These are phyloP conservation scores for Mandrillus leucophaeus DNA, from an alignment of 2,113 vertebrate species.

Conservation along the genomic window DNA sequence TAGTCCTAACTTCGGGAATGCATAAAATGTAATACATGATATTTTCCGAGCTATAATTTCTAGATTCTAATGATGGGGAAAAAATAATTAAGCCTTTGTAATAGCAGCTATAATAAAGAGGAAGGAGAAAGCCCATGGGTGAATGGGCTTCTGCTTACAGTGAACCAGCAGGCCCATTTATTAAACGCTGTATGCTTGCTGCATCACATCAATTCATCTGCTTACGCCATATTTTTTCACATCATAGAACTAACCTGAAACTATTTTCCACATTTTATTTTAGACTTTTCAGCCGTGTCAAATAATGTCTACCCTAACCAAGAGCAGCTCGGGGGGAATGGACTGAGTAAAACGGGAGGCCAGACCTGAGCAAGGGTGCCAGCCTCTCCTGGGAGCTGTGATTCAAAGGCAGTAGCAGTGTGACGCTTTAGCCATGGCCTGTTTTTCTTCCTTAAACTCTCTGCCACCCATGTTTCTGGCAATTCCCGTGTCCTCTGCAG, in stretches of 20 bases:
- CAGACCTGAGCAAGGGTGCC: not conserved
- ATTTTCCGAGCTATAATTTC: not conserved
- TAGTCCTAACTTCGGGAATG: not conserved
- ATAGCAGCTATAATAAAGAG: not conserved
- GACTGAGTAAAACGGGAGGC: not conserved
- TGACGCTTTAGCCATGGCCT: not conserved
- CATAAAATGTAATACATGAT: not conserved
- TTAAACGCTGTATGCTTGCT: not conserved
- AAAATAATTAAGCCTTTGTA: not conserved
- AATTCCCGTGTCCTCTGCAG: not conserved
- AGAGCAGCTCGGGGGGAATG: accelerated
- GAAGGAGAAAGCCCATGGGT: not conserved
- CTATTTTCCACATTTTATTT: not conserved
- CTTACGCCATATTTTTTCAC: not conserved
- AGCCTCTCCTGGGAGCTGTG: accelerated
- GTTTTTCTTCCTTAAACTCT: not conserved
- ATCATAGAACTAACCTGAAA: not conserved
- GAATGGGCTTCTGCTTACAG: not conserved
- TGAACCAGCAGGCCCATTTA: not conserved
- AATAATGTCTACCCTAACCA: not conserved
- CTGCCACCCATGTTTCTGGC: not conserved
- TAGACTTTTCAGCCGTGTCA: not conserved
- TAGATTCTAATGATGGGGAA: not conserved
- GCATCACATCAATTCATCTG: not conserved
- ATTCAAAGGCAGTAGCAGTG: not conserved